Conservation (phyloP, 2,113 vertebrate genomes). For the Sander lucioperca region DNA sequence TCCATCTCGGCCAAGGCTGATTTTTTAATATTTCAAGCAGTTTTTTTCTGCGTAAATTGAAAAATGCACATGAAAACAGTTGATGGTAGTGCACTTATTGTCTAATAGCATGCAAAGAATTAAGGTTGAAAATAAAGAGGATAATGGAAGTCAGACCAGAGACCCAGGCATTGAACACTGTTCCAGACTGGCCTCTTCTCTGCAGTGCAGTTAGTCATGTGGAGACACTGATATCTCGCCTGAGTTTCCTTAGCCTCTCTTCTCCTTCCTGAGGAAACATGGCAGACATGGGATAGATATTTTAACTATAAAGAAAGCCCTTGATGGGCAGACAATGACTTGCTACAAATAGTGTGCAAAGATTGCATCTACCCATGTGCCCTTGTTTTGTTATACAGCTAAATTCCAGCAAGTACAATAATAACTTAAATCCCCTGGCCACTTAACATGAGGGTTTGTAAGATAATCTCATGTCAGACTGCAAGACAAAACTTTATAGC, state of each 20-base stretch:
- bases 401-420: not conserved
- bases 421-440: not conserved
- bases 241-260: not conserved
- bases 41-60: no score
- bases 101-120: no score
- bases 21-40: no score
- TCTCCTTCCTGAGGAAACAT: constrained; percentile 15
- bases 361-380: not conserved
- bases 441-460: not conserved
- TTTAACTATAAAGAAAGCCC: not conserved
- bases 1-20: no score
- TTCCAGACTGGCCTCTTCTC: not conserved
- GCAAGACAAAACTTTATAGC: constrained; percentile 24
- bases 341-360: not conserved
- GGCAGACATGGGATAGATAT: not conserved
- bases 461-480: constrained; percentile 8
- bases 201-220: not conserved
- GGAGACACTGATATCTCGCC: constrained; percentile 20
- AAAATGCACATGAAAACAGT: no score
- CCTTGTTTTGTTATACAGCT: not conserved
- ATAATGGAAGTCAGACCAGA: no score
- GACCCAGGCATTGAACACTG: not conserved
- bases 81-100: no score
- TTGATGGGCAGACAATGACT: not conserved
- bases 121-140: no score